These are phyloP conservation scores for Erpornis zantholeuca DNA, from an alignment of 2,113 vertebrate genomes.

Conservation along the genomic window DNA sequence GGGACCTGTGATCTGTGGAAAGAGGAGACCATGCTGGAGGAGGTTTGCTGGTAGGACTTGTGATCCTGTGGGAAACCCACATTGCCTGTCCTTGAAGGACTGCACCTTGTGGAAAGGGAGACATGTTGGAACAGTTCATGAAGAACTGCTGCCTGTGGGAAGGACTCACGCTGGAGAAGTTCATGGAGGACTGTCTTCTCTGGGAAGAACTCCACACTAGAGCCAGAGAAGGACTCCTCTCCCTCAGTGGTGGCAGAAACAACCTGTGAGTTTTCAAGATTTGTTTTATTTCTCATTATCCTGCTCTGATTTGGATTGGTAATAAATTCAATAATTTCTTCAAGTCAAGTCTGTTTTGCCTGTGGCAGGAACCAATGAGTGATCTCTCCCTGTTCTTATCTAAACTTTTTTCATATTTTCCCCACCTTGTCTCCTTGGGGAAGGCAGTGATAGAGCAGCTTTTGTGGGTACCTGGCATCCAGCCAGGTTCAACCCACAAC, in stretches of 20 bases:
- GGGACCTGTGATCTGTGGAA: no score
- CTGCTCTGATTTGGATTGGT: neutral
- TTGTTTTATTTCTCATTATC: neutral
- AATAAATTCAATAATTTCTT: neutral
- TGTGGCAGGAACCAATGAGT: neutral
- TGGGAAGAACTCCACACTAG: neutral
- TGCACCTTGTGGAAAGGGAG: neutral
- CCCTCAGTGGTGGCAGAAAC: neutral
- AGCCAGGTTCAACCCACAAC: no score
- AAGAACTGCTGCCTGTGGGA: neutral
- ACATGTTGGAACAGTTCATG: neutral
- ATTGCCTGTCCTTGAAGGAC: neutral
- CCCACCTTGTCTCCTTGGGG: neutral
- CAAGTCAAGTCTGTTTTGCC: neutral
- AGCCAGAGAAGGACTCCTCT: neutral
- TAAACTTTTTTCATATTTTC: neutral
- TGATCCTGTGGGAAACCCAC: neutral
- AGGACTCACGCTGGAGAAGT: neutral
- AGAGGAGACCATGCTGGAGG: rapidly evolving
- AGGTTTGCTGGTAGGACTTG: neutral
- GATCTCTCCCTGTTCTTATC: neutral
- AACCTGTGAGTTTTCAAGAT: neutral
- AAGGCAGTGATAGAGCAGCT: neutral
- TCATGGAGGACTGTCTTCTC: neutral
- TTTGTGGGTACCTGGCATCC: neutral